Base-by-base conservation (phyloP, 2,888 invertebrate species). In the Drosophila eohydei region DNA sequence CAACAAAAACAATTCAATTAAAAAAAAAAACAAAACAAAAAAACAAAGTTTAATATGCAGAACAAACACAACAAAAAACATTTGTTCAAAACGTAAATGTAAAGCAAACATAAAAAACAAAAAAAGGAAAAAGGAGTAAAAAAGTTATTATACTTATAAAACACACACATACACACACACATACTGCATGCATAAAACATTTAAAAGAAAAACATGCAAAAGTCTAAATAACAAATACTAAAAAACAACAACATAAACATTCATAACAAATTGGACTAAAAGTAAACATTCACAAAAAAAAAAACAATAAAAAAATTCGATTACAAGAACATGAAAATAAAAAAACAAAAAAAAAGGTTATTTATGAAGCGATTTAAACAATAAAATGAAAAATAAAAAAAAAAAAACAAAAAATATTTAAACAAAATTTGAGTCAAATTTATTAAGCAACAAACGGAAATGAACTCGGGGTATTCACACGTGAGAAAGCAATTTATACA, bases 311-410 rank as follows among this genome's bases (percentile, higher is more conserved):
- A 43, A 75, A 72, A 80, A 81, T 80, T 78, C 80, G 78, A 79
- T 79, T 71, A 78, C 78, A 75, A 71, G 28, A 67, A 71, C 58
- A 74, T 66, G 59, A 76, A 57, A 57, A 56, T 30, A 41, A 71
- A 78, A 82, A 64, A 16, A 77, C 79, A 64, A 11, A 4, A 30
- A 55, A 56, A 78, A 78, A 67, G 74, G 81, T 81, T 81, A 81
- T 81, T 81, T 81, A 81, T 81, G 81, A 81, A 74, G 84, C 83
- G 85, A 87, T 86, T 86, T 87, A 86, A 87, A 86, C 87, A 86
- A 86, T 86, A 87, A 86, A 86, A 86, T 71, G 78, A 74, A 74
- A 77, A 84, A 77, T 80, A 81, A 82, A 82, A 76, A 75, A 57
- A 78, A 78, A 78, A 67, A 73, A 40, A 38, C 12, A 73, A 76